Conservation (phyloP, 2,797 vertebrate genomes). For the Eulemur mongoz region DNA sequence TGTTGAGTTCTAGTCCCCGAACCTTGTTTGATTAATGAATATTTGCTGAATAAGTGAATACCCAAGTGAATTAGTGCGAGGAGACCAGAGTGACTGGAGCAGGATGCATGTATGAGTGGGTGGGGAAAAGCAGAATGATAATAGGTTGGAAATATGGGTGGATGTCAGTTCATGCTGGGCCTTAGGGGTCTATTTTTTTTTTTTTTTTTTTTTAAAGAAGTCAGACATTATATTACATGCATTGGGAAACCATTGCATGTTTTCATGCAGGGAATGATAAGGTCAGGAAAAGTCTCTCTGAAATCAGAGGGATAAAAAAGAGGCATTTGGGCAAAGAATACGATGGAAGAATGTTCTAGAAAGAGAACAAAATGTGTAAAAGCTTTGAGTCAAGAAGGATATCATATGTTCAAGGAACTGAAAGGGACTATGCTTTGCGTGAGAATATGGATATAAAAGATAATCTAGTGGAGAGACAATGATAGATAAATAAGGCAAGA, state of each 20-base stretch:
- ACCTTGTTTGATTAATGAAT: not conserved
- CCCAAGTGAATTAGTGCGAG: not conserved
- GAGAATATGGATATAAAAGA: not conserved
- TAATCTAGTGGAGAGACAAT: not conserved
- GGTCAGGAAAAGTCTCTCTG: not conserved
- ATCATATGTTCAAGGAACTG: not conserved
- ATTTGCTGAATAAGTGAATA: not conserved
- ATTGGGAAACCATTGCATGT: not conserved
- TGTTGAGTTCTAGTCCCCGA: not conserved
- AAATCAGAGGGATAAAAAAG: not conserved
- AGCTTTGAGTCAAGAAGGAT: not conserved
- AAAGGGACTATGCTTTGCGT: not conserved
- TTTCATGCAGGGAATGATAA: slow-evolving; percentile 4
- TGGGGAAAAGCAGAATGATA: not conserved
- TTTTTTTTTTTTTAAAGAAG: not conserved
- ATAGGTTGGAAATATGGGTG: not conserved
- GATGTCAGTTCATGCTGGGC: not conserved
- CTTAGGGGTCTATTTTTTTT: not conserved
- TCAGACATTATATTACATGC: not conserved
- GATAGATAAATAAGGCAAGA: not conserved
- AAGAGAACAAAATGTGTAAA: not conserved
- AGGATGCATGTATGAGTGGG: not conserved
- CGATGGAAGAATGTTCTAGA: not conserved
- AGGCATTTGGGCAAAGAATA: not conserved
- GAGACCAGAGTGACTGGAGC: not conserved